Conservation (phyloP, 64 coral and sea anemone genomes). For the Montipora efflorescens region DNA sequence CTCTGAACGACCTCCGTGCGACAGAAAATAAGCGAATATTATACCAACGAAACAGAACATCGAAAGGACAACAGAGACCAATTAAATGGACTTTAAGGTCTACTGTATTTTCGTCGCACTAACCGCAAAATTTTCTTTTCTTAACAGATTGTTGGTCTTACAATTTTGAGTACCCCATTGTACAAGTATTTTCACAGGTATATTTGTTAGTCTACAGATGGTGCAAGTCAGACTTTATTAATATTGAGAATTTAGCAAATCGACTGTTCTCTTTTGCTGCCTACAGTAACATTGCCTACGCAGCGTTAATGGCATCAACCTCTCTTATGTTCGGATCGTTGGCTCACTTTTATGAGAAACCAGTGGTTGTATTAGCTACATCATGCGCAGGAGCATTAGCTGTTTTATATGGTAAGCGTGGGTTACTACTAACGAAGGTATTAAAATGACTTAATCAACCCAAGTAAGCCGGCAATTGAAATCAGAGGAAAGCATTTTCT, state of each 20-base stretch:
- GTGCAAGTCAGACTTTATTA: too few relatives aligned
- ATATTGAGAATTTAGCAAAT: too few relatives aligned
- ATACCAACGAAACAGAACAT: too few relatives aligned
- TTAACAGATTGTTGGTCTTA: slow-evolving; percentile 72
- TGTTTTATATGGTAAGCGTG: slow-evolving; percentile 80
- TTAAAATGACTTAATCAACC: too few relatives aligned
- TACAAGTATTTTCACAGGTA: slow-evolving; percentile 86
- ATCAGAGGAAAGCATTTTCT: not conserved
- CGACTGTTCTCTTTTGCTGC: not conserved
- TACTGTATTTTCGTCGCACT: not conserved
- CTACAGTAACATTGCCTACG: slow-evolving; percentile 76
- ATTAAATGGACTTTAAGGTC: too few relatives aligned
- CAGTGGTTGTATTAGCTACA: slow-evolving; percentile 83
- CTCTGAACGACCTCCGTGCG: too few relatives aligned
- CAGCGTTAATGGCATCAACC: slow-evolving; percentile 79
- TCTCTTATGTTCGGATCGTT: slow-evolving; percentile 85
- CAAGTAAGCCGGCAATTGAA: not conserved
- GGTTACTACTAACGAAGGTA: too few relatives aligned
- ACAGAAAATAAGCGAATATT: too few relatives aligned
- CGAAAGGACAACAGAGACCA: too few relatives aligned
- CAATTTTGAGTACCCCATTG: slow-evolving; percentile 76
- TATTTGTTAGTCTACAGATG: not conserved
- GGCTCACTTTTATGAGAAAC: slow-evolving; percentile 90
- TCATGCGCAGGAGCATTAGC: slow-evolving; percentile 77
- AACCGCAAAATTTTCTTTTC: not conserved